phyloP scores from a whole-genome alignment of 2,113 vertebrate species.

The Apeltes quadracus region DNA sequence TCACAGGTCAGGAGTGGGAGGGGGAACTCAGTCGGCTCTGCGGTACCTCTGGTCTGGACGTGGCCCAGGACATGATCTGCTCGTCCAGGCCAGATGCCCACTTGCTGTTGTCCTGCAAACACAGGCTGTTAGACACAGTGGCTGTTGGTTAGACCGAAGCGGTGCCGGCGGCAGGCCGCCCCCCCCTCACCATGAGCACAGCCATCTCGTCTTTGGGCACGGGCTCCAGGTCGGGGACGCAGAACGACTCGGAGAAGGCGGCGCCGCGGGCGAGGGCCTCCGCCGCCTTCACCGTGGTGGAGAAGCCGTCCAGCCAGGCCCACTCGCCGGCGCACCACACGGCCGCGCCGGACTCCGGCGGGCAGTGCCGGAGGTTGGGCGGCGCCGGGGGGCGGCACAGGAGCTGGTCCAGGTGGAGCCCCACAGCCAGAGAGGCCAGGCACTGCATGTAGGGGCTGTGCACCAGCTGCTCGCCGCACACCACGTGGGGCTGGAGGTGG shows the following conservation, averaged over 20 bases:
- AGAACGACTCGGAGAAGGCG: conserved; percentile 91
- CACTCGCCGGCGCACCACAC: conserved; percentile 91
- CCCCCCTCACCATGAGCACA: conserved; percentile 89
- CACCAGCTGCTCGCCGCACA: conserved; percentile 96
- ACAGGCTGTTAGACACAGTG: not conserved
- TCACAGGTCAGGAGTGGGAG: too few relatives aligned
- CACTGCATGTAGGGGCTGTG: conserved; percentile 99
- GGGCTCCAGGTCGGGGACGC: conserved; percentile 92
- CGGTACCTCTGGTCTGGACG: conserved; percentile 91
- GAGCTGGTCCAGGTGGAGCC: conserved; percentile 91
- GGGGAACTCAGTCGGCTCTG: not conserved
- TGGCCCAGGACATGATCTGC: conserved; percentile 99
- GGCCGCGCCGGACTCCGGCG: conserved; percentile 78
- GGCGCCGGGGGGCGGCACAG: conserved; percentile 88
- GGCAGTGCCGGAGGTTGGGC: conserved; percentile 85
- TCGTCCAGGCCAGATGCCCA: conserved; percentile 96
- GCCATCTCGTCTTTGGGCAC: conserved; percentile 91
- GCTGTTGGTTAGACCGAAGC: not conserved
- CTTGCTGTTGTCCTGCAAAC: conserved; percentile 92
- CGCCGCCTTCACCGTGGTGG: conserved; percentile 94
- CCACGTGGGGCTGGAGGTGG: conserved; percentile 87
- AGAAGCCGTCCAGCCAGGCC: conserved; percentile 97
- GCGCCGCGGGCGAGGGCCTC: conserved; percentile 92
- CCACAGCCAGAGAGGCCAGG: conserved; percentile 92
- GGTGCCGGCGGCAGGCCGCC: conserved; percentile 11